Evolutionary conservation across 2,797 vertebrate genomes (phyloP).

Genomic region (Lophius americanus): DNA sequence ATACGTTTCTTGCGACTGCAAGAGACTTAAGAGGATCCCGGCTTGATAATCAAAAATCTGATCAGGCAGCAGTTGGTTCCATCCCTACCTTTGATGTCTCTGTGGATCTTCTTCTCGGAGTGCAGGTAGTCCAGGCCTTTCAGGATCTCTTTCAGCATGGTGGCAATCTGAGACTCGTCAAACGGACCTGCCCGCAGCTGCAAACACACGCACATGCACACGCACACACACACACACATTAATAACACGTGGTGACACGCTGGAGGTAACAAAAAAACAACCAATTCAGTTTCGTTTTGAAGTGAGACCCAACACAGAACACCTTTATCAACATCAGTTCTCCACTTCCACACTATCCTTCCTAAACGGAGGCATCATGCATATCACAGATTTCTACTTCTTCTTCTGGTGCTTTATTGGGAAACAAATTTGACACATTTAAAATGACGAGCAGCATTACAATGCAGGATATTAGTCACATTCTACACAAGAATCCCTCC

Average conservation of each 20-base stretch:
- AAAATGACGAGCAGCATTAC: no score
- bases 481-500: no score
- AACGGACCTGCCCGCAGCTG: slow-evolving; percentile 91
- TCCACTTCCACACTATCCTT: not conserved
- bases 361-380: no score
- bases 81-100: slow-evolving; percentile 91
- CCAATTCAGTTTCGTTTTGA: slow-evolving; percentile 22
- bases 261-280: slow-evolving; percentile 23
- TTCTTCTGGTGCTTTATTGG: no score
- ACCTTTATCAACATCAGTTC: no score
- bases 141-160: slow-evolving; percentile 94
- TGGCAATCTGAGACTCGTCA: slow-evolving; percentile 93
- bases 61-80: no score
- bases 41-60: not conserved
- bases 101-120: slow-evolving; percentile 96
- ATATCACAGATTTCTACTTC: no score
- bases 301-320: slow-evolving; percentile 11
- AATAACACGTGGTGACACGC: slow-evolving; percentile 12
- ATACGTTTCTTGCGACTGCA: no score
- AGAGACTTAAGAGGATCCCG: not conserved
- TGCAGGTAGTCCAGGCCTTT: slow-evolving; percentile 96
- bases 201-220: slow-evolving; percentile 15
- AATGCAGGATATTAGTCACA: no score
- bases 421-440: no score
- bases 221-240: slow-evolving; percentile 12